Percentiles rank a stretch among this genome's conserved stretches.
phyloP scores from a whole-genome alignment of 2,113 vertebrate genomes.

The Myiozetetes cayanensis region DNA sequence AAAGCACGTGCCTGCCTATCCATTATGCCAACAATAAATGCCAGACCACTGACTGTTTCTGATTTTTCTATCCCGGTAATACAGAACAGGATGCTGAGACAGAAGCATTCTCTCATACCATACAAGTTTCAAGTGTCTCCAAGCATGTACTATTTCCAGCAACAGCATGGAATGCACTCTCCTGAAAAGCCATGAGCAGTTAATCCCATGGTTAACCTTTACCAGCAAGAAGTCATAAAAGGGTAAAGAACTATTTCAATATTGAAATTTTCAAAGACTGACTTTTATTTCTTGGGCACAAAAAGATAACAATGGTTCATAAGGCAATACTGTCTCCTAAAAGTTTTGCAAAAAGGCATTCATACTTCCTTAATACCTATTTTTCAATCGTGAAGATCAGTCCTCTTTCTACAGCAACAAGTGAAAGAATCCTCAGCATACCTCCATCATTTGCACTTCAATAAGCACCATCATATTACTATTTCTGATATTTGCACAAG shows the following conservation, averaged over 20 bases:
- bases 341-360: background rate
- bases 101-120: background rate
- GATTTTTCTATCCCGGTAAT: background rate
- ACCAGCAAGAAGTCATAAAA: background rate
- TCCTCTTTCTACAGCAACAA: background rate
- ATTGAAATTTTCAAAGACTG: background rate
- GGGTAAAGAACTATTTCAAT: background rate
- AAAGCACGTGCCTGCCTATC: background rate
- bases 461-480: background rate
- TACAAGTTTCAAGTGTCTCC: background rate
- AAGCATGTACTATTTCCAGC: background rate
- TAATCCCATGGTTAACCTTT: rapidly evolving
- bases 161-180: background rate
- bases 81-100: background rate
- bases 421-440: background rate
- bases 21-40: background rate
- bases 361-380: background rate
- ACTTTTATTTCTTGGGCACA: background rate
- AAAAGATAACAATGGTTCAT: background rate
- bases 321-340: background rate
- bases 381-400: background rate
- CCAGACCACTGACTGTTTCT: background rate
- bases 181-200: background rate
- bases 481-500: background rate
- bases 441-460: background rate